Conservation (phyloP, 2,797 vertebrate genomes). For the Crenuchus spilurus region DNA sequence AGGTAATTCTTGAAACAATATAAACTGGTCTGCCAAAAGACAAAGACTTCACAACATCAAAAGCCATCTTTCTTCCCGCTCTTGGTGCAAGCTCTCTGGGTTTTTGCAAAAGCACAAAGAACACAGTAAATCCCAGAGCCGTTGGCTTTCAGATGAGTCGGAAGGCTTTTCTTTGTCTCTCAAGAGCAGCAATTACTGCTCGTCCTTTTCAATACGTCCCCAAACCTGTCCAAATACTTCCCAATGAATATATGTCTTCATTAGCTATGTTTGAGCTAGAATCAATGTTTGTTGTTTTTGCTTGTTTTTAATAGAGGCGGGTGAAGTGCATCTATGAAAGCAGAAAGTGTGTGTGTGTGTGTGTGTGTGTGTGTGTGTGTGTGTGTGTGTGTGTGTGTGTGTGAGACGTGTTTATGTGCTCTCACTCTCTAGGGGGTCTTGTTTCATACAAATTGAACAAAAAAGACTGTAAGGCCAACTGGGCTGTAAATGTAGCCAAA, state of each 20-base stretch:
- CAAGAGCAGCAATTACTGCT: slow-evolving; percentile 45
- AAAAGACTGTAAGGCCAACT: slow-evolving; percentile 13
- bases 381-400: not conserved
- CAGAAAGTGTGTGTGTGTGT: not conserved
- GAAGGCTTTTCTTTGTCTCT: slow-evolving; percentile 24
- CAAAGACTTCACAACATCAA: not conserved
- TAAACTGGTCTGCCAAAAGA: not conserved
- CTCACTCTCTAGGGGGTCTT: slow-evolving; percentile 26
- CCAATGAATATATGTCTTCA: slow-evolving; percentile 39
- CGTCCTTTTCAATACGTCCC: slow-evolving; percentile 29
- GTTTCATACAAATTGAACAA: slow-evolving; percentile 45
- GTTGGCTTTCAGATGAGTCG: slow-evolving; percentile 19
- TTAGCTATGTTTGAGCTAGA: slow-evolving; percentile 22
- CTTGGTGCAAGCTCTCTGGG: not conserved
- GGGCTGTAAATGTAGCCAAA: slow-evolving; percentile 17
- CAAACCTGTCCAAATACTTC: slow-evolving; percentile 29
- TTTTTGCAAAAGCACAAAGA: slow-evolving; percentile 17
- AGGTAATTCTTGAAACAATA: slow-evolving; percentile 28
- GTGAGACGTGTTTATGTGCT: slow-evolving; percentile 19
- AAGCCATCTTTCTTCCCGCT: not conserved
- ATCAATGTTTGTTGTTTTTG: slow-evolving; percentile 10
- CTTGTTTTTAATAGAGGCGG: slow-evolving; percentile 26
- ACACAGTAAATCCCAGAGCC: slow-evolving; percentile 30
- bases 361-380: slow-evolving; percentile 13
- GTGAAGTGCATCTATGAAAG: not conserved